Conservation (phyloP, 2,113 vertebrate genomes). For the Atherinomorus stipes region DNA sequence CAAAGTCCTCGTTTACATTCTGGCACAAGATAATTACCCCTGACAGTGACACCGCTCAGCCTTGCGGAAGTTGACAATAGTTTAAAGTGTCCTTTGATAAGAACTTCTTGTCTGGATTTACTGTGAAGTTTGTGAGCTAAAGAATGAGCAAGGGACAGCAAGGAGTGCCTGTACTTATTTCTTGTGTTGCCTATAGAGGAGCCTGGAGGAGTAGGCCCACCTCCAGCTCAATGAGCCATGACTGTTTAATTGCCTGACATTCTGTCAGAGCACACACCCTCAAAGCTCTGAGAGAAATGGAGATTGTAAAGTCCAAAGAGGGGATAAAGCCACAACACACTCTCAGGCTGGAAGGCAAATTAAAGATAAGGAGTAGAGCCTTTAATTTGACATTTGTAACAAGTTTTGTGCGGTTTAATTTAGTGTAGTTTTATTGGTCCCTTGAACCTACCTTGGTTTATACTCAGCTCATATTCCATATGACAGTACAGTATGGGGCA, state of each 20-base stretch:
- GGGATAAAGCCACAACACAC: slow-evolving; percentile 71
- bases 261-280: slow-evolving; percentile 77
- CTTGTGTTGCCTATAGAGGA: slow-evolving; percentile 60
- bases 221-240: slow-evolving; percentile 80
- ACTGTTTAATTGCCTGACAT: slow-evolving; percentile 83
- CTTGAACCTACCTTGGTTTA: slow-evolving; percentile 47
- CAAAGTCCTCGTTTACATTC: slow-evolving; percentile 60
- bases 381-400: slow-evolving; percentile 78
- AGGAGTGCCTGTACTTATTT: slow-evolving; percentile 55
- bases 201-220: slow-evolving; percentile 69
- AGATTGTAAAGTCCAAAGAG: slow-evolving; percentile 78
- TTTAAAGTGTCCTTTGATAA: slow-evolving; percentile 75
- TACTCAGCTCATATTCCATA: slow-evolving; percentile 38
- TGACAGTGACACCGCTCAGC: slow-evolving; percentile 64
- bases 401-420: slow-evolving; percentile 65
- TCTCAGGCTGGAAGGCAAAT: slow-evolving; percentile 62
- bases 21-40: slow-evolving; percentile 61
- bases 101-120: slow-evolving; percentile 61
- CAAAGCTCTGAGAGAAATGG: slow-evolving; percentile 69
- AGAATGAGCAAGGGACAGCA: slow-evolving; percentile 42
- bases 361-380: slow-evolving; percentile 67
- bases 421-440: slow-evolving; percentile 46
- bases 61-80: slow-evolving; percentile 59
- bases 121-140: slow-evolving; percentile 48
- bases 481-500: slow-evolving; percentile 3